phyloP scores from a whole-genome alignment of 2,888 invertebrate genomes.

The Malachius bipustulatus region DNA sequence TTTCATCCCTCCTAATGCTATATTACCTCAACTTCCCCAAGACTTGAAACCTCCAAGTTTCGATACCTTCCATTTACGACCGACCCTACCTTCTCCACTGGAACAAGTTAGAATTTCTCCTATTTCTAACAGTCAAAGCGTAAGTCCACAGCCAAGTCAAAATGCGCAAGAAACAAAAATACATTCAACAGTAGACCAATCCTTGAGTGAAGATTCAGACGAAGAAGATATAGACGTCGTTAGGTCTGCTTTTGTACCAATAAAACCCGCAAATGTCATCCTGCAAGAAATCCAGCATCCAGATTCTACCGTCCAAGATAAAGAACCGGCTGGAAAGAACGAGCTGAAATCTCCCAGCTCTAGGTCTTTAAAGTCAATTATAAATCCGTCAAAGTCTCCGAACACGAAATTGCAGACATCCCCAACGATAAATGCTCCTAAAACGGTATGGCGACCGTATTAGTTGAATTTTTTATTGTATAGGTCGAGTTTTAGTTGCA shows the following conservation, averaged over 20 bases:
- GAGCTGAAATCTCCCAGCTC: slow-evolving; percentile 52
- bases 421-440: slow-evolving; percentile 42
- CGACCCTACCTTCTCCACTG: slow-evolving; percentile 30
- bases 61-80: slow-evolving; percentile 25
- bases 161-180: slow-evolving; percentile 43
- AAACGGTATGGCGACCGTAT: slow-evolving; percentile 66
- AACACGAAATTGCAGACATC: slow-evolving; percentile 43
- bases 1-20: slow-evolving; percentile 20
- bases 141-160: slow-evolving; percentile 36
- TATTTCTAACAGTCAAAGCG: slow-evolving; percentile 44
- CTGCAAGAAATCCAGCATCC: slow-evolving; percentile 45
- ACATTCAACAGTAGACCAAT: slow-evolving; percentile 51
- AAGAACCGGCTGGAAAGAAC: slow-evolving; percentile 33
- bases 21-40: slow-evolving; percentile 17
- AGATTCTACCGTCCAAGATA: slow-evolving; percentile 47
- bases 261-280: slow-evolving; percentile 46
- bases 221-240: slow-evolving; percentile 66
- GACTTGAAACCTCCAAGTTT: slow-evolving; percentile 24
- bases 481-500: slow-evolving; percentile 10
- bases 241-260: slow-evolving; percentile 61
- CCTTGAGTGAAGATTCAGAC: slow-evolving; percentile 44
- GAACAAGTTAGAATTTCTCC: slow-evolving; percentile 40
- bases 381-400: slow-evolving; percentile 28
- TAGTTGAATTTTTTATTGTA: slow-evolving; percentile 32
- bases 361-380: slow-evolving; percentile 40